A percentile compares a stretch with the other conserved stretches of the same genome.
These are phyloP conservation scores for Gambusia holbrooki DNA, from an alignment of 2,113 vertebrate genomes.

Conservation along the genomic window DNA sequence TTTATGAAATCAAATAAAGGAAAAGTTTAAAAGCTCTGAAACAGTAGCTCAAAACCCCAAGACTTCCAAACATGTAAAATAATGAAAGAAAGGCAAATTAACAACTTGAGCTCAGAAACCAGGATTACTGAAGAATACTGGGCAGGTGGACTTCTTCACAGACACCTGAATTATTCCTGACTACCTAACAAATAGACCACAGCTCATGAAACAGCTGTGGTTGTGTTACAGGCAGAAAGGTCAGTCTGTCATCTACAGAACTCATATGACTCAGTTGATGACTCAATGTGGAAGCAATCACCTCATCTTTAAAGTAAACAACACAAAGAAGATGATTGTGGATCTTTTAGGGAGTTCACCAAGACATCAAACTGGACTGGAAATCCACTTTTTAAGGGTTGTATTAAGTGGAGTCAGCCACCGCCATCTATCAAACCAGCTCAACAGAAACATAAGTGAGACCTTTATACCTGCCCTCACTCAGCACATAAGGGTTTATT, in stretches of 20 bases:
- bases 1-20: not conserved
- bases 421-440: not conserved
- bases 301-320: not conserved
- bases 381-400: not conserved
- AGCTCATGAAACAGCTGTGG: too few relatives aligned
- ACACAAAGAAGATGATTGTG: not conserved
- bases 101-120: not conserved
- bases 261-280: constrained; percentile 1
- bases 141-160: not conserved
- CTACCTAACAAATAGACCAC: not conserved
- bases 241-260: not conserved
- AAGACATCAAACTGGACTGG: not conserved
- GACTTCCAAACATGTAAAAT: not conserved
- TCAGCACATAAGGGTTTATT: too few relatives aligned
- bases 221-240: not conserved
- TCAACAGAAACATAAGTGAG: not conserved
- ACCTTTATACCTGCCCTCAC: too few relatives aligned
- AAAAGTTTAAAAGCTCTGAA: not conserved
- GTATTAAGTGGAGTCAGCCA: not conserved
- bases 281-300: not conserved
- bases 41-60: not conserved
- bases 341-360: not conserved
- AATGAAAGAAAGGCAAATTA: not conserved
- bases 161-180: not conserved
- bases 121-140: not conserved